Evolutionary conservation across 2,888 invertebrate species (phyloP), one percentile per base, ranked within the genome.

Genomic region (Dromius quadrimaculatus): DNA sequence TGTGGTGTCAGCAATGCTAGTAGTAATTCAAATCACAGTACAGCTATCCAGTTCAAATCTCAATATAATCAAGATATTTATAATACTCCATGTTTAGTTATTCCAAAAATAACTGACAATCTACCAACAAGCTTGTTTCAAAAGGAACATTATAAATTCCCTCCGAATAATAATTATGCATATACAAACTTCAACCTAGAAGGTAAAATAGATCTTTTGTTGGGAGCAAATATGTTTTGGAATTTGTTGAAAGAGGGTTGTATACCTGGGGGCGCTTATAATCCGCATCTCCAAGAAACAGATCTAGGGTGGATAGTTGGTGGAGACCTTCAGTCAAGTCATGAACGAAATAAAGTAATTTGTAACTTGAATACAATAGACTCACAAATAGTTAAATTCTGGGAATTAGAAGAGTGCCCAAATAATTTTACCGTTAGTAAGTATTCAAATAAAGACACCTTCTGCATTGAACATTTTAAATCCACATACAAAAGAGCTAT

Each of bases 81-180:
- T 15, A 43, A 43, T 13, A 20, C 20, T 9, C n/a, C 19, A 45
- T 45, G 45, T 20, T 45, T 45, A 45, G 22, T 45, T 45, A 20
- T 45, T 19, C 45, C 45, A 5, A 45, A 45, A 45, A 45, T 45
- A 20, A 45, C 19, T 20, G 45, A 45, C 19, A 20, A 45, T 45
- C 9, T 45, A 20, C 45, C 45, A 19, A 20, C 22, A 20, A 20
- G 9, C 11, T 47, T 20, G 20, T 47, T 47, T 47, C 11, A 19
- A 47, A 22, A 19, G 15, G 22, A 22, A 13, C 1, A 47, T 19
- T 20, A 20, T n/a, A 8, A n/a, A 22, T 20, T 47, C 20, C 47
- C 47, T 5, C n/a, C 47, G 2, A 22, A 47, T 11, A n/a, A 20
- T 19, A 2, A 47, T 2, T 47, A 20, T 20, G 47, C 47, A 20